Evolutionary conservation across 2,888 invertebrate species (phyloP), one percentile per base, ranked within the genome.

Genomic region (Diadromus collaris): DNA sequence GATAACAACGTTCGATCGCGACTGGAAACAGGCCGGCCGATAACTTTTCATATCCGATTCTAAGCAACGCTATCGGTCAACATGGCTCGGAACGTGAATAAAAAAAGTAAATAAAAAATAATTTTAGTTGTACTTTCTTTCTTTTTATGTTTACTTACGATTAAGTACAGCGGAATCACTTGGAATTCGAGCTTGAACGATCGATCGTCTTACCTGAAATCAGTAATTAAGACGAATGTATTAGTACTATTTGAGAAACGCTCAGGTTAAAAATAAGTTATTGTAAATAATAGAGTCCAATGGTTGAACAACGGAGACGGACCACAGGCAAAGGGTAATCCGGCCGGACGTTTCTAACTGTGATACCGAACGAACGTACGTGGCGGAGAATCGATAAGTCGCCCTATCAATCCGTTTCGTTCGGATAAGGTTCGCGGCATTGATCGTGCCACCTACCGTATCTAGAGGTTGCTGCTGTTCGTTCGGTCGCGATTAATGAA

Each of bases 401-500:
- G 81, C 83, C 54, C 87, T 86, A 89, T 89, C 88, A 89, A 89
- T 88, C 86, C 86, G 84, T 85, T 76, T 84, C 82, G 81, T 83
- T 84, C 85, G 86, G 89, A 89, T 88, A 88, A 89, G 88, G 83
- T 83, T 86, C 84, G 84, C 81, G 82, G 83, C 86, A 88, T 89
- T 87, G 88, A 88, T 88, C 86, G 87, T 61, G 32, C 78, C 80
- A 78, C 81, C 83, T 83, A 83, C 83, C 85, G 85, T 85, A 85
- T 86, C 82, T 76, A 69, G 29, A 60, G 46, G 74, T n/a, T 65
- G 46, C 34, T 71, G 72, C 64, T 83, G 83, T 86, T 87, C 86
- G 86, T 85, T 86, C 80, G 82, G 80, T 86, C 81, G 85, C 86
- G 88, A 90, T 90, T 89, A 89, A 90, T 89, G 89, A 89, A 84